phyloP scores from a whole-genome alignment of 2,888 invertebrate genomes.

The Acrocera orbiculus region DNA sequence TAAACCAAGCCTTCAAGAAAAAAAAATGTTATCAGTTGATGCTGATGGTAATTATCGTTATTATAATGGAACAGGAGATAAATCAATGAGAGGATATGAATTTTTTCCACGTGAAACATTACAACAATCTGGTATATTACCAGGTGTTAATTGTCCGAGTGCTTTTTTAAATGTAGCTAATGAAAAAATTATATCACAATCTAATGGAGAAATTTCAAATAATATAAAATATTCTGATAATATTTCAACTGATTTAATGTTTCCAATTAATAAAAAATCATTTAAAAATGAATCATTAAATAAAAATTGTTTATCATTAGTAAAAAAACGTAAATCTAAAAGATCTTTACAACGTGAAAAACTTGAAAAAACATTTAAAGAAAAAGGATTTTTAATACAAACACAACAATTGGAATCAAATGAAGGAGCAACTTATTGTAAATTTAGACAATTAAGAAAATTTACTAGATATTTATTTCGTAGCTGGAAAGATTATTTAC shows the following conservation, averaged over 20 bases:
- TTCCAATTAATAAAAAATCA: too few relatives aligned
- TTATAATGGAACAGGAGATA: slow-evolving; percentile 71
- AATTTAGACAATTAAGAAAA: slow-evolving; percentile 75
- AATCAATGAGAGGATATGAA: slow-evolving; percentile 58
- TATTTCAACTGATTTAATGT: too few relatives aligned
- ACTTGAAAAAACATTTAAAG: slow-evolving; percentile 79
- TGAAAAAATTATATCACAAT: slow-evolving; percentile 32
- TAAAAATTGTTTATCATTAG: too few relatives aligned
- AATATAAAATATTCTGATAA: too few relatives aligned
- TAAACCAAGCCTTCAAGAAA: slow-evolving; percentile 73
- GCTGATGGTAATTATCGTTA: slow-evolving; percentile 76
- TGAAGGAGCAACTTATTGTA: slow-evolving; percentile 86
- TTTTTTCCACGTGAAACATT: slow-evolving; percentile 56
- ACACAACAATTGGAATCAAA: slow-evolving; percentile 85
- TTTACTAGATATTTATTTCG: slow-evolving; percentile 81
- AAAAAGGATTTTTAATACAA: slow-evolving; percentile 82
- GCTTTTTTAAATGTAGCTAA: slow-evolving; percentile 35
- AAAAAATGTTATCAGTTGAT: slow-evolving; percentile 81
- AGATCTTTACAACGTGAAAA: slow-evolving; percentile 76
- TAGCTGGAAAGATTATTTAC: slow-evolving; percentile 86
- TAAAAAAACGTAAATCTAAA: slow-evolving; percentile 60
- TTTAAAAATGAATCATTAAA: too few relatives aligned
- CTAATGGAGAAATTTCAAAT: slow-evolving; percentile 10
- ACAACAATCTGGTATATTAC: slow-evolving; percentile 39
- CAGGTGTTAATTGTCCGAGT: slow-evolving; percentile 35